Evolutionary conservation across 2,113 vertebrate species (phyloP), one percentile per base, ranked within the genome.

Genomic region (Pluvialis apricaria): DNA sequence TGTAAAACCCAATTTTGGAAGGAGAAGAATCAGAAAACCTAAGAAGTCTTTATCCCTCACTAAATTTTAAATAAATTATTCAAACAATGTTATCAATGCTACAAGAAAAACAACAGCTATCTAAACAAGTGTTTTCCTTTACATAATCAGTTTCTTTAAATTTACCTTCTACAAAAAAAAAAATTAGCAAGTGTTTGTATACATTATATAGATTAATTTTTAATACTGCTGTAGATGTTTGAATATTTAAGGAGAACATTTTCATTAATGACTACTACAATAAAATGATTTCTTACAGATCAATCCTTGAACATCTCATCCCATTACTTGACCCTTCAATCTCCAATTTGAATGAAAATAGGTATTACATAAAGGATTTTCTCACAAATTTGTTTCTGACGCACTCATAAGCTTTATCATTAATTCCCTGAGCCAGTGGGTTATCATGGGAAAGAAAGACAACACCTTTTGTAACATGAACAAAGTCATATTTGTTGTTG

Each of bases 301-400:
- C 89, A 95, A 49, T 96, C 89, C 16, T 77, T 91, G 22, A 90
- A 82, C 71, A 70, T 92, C 94, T 94, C 90, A 70, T 92, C 71
- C 62, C 47, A 2, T 89, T 92, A 90, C 36, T 75, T 90, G 55
- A 96, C 86, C 82, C 44, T 18, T 83, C 49, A 54, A 40, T 92
- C 87, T 57, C 70, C 83, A 86, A 92, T 89, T 80, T 91, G 61
- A 85, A 94, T 92, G 82, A 91, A 97, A 96, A 93, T 60, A 96
- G 84, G 66, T 94, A 76, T 55, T 90, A 90, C 82, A 71, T 80
- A 90, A 95, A 90, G 24, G 11, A 28, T 71, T 97, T 95, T 61
- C 87, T 94, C 82, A 36, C 60, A 91, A 92, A 94, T 80, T 86
- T 8, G 68, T 72, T 38, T 61, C 84, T 91, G 70, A 94, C 8